Percentiles rank a stretch among this genome's conserved stretches.
Evolutionary conservation across 2,888 invertebrate species (phyloP).

Genomic region (Pasiphila rectangulata): DNA sequence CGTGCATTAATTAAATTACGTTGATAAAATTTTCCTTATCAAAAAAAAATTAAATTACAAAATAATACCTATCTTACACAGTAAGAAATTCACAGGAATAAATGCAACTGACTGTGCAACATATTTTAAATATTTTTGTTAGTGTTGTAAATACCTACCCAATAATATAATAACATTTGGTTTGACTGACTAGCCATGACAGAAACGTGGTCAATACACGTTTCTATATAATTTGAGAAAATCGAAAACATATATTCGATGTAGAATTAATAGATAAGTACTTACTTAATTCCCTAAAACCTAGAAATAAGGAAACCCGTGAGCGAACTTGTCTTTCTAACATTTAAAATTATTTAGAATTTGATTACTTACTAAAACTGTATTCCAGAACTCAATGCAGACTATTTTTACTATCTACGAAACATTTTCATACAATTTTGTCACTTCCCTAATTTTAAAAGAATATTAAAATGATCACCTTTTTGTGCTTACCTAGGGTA

Average conservation of each 20-base stretch:
- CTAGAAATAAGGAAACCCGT: constrained; percentile 44
- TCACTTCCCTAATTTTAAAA: too few relatives aligned
- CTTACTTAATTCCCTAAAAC: constrained; percentile 3
- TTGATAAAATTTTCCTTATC: background rate
- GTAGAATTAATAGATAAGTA: background rate
- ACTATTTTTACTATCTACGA: too few relatives aligned
- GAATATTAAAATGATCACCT: too few relatives aligned
- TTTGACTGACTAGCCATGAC: too few relatives aligned
- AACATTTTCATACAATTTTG: too few relatives aligned
- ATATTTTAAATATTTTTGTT: too few relatives aligned
- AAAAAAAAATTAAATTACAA: background rate
- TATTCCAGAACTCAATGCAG: too few relatives aligned
- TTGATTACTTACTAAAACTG: background rate
- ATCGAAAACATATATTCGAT: background rate
- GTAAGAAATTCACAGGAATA: constrained; percentile 20
- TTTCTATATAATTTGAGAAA: too few relatives aligned
- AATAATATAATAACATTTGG: too few relatives aligned
- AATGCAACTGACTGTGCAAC: background rate
- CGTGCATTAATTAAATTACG: constrained; percentile 46
- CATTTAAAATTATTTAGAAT: constrained; percentile 3
- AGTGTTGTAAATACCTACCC: background rate
- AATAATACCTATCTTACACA: constrained; percentile 17
- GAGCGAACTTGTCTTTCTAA: constrained; percentile 53
- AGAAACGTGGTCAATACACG: too few relatives aligned
- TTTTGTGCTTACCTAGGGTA: too few relatives aligned